These are phyloP conservation scores for Horisme vitalbata DNA, from an alignment of 2,888 invertebrate genomes.

Conservation along the genomic window DNA sequence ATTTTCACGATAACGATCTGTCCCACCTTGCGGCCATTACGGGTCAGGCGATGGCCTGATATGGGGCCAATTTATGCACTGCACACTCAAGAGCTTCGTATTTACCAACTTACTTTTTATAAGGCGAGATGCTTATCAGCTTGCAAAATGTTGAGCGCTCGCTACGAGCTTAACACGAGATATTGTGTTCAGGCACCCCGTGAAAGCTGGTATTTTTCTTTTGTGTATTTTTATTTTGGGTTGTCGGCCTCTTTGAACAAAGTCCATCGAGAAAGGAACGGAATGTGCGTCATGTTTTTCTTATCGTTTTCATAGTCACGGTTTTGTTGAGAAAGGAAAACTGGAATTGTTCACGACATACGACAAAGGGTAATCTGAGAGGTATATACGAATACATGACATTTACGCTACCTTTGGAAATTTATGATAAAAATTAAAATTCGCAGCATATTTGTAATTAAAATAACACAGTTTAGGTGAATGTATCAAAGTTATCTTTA, in stretches of 20 bases:
- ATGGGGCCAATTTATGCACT: slow-evolving; percentile 74
- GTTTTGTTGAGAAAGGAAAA: slow-evolving; percentile 1
- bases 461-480: too few species aligned
- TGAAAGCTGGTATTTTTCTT: slow-evolving; percentile 31
- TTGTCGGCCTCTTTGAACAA: slow-evolving; percentile 13
- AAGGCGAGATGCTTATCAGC: slow-evolving; percentile 61
- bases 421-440: too few species aligned
- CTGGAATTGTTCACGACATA: slow-evolving; percentile 1
- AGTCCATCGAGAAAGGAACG: slow-evolving; percentile 12
- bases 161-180: slow-evolving; percentile 30
- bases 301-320: slow-evolving; percentile 18
- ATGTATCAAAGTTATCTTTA: background rate
- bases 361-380: background rate
- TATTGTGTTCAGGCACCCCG: slow-evolving; percentile 29
- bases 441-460: too few species aligned
- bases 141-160: slow-evolving; percentile 48
- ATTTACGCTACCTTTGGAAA: too few species aligned
- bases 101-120: slow-evolving; percentile 69
- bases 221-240: slow-evolving; percentile 27
- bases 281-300: slow-evolving; percentile 19
- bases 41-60: slow-evolving; percentile 77
- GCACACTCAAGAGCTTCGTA: slow-evolving; percentile 64
- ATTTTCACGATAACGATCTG: slow-evolving; percentile 75
- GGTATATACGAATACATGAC: too few species aligned
- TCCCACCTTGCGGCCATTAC: slow-evolving; percentile 75